Percentiles rank a stretch among this genome's conserved stretches.
phyloP scores from a whole-genome alignment of 2,888 invertebrate genomes.

The Macrophya annulata region DNA sequence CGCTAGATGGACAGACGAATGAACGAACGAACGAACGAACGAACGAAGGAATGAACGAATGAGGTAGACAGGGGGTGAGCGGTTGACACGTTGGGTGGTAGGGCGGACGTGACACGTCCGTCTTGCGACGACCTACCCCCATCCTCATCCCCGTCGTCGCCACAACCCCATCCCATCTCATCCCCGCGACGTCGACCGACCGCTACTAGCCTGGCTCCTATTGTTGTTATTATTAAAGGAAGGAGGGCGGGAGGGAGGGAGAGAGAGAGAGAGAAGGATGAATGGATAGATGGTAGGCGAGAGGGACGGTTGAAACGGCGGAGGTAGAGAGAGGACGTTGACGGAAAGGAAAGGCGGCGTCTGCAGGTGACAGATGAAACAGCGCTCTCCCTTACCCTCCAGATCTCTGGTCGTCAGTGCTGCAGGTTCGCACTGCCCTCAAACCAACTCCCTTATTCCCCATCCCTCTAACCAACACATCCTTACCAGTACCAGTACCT shows the following conservation, averaged over 20 bases:
- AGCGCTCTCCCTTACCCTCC: conserved; percentile 65
- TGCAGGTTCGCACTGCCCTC: conserved; percentile 60
- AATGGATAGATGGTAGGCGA: too few species aligned
- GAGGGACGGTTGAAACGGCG: conserved; percentile 58
- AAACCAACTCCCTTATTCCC: conserved; percentile 57
- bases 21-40: conserved; percentile 59
- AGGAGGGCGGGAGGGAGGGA: conserved; percentile 58
- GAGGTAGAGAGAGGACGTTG: conserved; percentile 75
- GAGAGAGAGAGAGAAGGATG: conserved; percentile 68
- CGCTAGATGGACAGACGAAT: conserved; percentile 69
- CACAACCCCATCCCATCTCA: conserved; percentile 63
- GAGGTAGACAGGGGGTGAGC: conserved; percentile 61
- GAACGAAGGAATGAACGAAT: conserved; percentile 56
- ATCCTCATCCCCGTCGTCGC: conserved; percentile 66
- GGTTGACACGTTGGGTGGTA: conserved; percentile 73
- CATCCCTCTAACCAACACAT: conserved; percentile 56
- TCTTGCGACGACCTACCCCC: conserved; percentile 73
- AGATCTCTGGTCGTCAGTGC: conserved; percentile 53
- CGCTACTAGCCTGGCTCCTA: conserved; percentile 73
- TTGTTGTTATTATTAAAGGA: conserved; percentile 79
- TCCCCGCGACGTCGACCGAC: conserved; percentile 67
- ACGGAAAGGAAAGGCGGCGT: conserved; percentile 79
- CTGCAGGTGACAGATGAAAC: conserved; percentile 80
- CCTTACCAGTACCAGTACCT: neutral
- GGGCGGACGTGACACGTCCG: conserved; percentile 75